Base-by-base conservation (phyloP, 2,888 invertebrate genomes). In the Caenorhabditis afra region DNA sequence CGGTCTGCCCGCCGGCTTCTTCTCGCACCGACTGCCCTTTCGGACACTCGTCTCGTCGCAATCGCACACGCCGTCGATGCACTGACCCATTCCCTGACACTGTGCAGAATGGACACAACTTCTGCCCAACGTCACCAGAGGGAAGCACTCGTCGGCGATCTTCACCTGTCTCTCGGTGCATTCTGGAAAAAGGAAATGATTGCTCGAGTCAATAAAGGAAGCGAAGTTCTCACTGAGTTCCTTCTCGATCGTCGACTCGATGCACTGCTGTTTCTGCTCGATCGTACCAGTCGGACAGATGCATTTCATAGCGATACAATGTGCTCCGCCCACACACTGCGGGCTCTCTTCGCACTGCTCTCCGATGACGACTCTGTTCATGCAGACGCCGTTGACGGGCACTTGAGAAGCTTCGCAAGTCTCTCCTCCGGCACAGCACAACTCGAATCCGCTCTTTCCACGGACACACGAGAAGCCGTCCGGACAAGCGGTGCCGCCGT, bases 361-460 rank as follows among this genome's bases (percentile, higher is more conserved):
- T 22, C 85, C 85, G 29, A 83, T 79, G 37, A 79, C 16, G 12
- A 74, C 79, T 44, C 82, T 53, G 29, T 75, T 75, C 55, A 81
- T 65, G 44, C 86, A 86, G 5, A 81, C 85, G 11, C 84, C 86
- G 20, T 85, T 81, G 14, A 84, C 77, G 0, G 74, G 71, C 1
- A 86, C 80, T 77, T 86, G 85, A 10, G 81, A 79, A 1, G 82
- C 70, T 35, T 79, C 82, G 59, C 86, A 85, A 1, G 81, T 77
- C 52, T 86, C 83, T 53, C 83, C 81, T 10, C 83, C 85, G 14
- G 86, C 85, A 70, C 86, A 86, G 61, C 86, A 86, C 29, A 86
- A 52, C 39, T 85, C 86, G 20, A 75, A 58, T 20, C 84, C 85
- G 41, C 77, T 81, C 55, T 80, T 83, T 53, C 83, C 83, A 12